These are phyloP conservation scores for Podarcis muralis DNA, from an alignment of 2,113 vertebrate species.

Conservation along the genomic window DNA sequence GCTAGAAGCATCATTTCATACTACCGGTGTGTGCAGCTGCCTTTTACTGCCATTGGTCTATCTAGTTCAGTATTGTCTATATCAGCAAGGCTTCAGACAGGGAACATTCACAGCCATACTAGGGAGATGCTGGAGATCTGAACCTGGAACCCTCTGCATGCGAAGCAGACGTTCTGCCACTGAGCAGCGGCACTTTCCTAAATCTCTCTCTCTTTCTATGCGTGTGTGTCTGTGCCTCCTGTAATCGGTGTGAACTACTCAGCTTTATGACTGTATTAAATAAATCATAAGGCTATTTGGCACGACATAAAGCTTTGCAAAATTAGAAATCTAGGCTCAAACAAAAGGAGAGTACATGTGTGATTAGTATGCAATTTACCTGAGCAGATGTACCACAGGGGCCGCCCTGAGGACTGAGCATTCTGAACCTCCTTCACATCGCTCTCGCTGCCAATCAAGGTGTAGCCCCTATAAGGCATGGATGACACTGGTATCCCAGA, in stretches of 20 bases:
- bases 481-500: conserved; percentile 68
- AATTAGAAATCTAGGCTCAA: background rate
- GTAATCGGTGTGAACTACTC: background rate
- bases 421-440: conserved; percentile 81
- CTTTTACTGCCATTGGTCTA: too few relatives aligned
- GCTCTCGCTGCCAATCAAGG: conserved; percentile 78
- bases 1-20: background rate
- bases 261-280: background rate
- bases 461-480: conserved; percentile 91
- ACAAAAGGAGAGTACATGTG: background rate
- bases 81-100: too few relatives aligned
- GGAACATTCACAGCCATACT: too few relatives aligned
- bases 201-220: background rate
- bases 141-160: too few relatives aligned
- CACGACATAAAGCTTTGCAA: background rate
- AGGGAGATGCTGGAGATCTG: too few relatives aligned
- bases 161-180: too few relatives aligned
- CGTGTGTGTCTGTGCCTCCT: too few relatives aligned
- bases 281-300: background rate
- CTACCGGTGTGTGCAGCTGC: background rate
- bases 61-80: too few relatives aligned
- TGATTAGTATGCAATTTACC: conserved; percentile 74
- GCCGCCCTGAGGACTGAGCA: conserved; percentile 74
- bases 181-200: too few relatives aligned
- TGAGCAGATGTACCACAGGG: conserved; percentile 95